phyloP scores from a whole-genome alignment of 1,140 invertebrate species.

The Charaxes varanes region DNA sequence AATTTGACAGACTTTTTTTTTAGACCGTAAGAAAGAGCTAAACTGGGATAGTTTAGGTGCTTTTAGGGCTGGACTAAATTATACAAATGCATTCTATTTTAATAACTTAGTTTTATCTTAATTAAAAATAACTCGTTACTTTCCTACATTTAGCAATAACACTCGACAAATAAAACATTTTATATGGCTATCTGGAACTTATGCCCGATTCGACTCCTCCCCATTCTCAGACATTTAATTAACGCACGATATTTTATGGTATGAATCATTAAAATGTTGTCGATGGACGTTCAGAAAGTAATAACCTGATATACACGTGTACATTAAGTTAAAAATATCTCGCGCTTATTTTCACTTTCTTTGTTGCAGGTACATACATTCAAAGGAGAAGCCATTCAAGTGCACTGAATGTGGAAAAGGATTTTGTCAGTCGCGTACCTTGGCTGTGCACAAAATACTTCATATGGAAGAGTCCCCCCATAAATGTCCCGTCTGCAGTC shows the following conservation, averaged over 20 bases:
- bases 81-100: not conserved
- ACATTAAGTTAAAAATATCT: slow-evolving; percentile 14
- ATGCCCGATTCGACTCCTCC: slow-evolving; percentile 40
- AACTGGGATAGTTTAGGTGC: too few species aligned
- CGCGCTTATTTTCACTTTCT: slow-evolving; percentile 39
- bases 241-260: slow-evolving; percentile 52
- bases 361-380: slow-evolving; percentile 93
- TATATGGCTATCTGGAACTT: slow-evolving; percentile 37
- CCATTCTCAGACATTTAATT: slow-evolving; percentile 56
- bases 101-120: not conserved
- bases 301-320: slow-evolving; percentile 18
- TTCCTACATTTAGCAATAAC: slow-evolving; percentile 28
- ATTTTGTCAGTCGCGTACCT: slow-evolving; percentile 94
- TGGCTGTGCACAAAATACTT: slow-evolving; percentile 94
- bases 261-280: slow-evolving; percentile 41
- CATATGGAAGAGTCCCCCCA: slow-evolving; percentile 95
- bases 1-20: too few species aligned
- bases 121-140: slow-evolving; percentile 27
- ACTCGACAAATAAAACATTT: slow-evolving; percentile 35
- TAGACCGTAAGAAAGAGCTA: too few species aligned
- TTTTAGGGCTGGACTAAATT: too few species aligned
- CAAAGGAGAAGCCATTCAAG: slow-evolving; percentile 97
- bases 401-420: slow-evolving; percentile 96
- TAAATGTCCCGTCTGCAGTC: slow-evolving; percentile 92
- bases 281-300: slow-evolving; percentile 24